Base-by-base conservation (phyloP, 2,113 vertebrate species). In the Erinaceus europaeus region DNA sequence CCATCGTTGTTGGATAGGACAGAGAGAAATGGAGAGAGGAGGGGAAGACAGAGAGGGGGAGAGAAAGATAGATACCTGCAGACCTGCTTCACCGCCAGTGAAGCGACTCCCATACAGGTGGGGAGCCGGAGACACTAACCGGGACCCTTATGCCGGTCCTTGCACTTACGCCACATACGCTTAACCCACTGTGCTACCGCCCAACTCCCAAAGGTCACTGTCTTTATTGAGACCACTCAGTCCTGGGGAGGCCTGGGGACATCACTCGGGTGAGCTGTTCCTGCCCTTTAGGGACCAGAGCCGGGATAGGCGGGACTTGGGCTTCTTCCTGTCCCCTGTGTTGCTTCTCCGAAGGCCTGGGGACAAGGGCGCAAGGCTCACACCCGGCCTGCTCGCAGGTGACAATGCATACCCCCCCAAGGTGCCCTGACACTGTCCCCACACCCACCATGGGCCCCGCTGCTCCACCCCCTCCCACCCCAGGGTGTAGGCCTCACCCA, bases 401-500 rank as follows among this genome's bases (percentile, higher is more conserved):
- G 5, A n/a, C n/a, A n/a, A 23, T 14, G 18, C 61, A n/a, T 9
- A 32, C 18, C 32, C 34, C 61, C 10, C 32, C 61, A 64, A 2
- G n/a, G 14, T 4, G 15, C 27, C 14, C 23, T 0, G 1, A 3
- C 57, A 29, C 21, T 57, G 0, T 15, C 36, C 65, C 29, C 8
- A 2, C 4, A 2, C 61, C 88, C 0, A 0, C 57, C 27, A 9
- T 0, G 15, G 25, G 17, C 50, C 6, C 13, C 53, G 21, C 18
- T 23, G 17, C 50, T 5, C 13, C 53, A 27, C 18, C 52, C 52
- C 52, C 25, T 18, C 17, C 10, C 17, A 8, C 20, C 57, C 32
- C n/a, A 23, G 20, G 5, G 95, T 97, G 52, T n/a, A n/a, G n/a
- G 23, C 55, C 55, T 57, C 95, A 99, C 99, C 98, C 14, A 98